Percentiles rank a stretch among this genome's conserved stretches.
phyloP scores from a whole-genome alignment of 2,888 invertebrate species.

The Fragum whitleyi region DNA sequence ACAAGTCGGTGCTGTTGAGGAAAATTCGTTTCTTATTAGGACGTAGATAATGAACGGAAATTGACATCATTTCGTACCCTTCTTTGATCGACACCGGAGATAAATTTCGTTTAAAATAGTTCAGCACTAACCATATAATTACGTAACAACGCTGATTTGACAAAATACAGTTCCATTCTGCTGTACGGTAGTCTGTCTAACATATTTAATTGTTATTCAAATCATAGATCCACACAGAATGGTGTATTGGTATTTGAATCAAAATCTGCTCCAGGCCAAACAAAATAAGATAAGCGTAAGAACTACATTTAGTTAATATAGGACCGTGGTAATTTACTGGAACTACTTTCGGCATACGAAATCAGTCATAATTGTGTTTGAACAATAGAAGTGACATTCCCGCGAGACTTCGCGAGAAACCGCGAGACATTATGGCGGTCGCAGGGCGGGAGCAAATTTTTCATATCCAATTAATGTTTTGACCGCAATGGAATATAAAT shows the following conservation, averaged over 20 bases:
- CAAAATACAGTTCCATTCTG: too few relatives aligned
- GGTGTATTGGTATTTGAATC: neutral
- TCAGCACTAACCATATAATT: too few relatives aligned
- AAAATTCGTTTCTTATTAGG: constrained; percentile 4
- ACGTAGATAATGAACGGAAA: constrained; percentile 1
- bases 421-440: constrained; percentile 21
- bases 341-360: constrained; percentile 17
- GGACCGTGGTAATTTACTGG: neutral
- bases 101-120: too few relatives aligned
- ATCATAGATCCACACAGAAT: too few relatives aligned
- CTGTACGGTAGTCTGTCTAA: too few relatives aligned
- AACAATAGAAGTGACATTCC: constrained; percentile 8
- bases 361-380: constrained; percentile 18
- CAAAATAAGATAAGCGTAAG: neutral
- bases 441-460: constrained; percentile 6
- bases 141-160: too few relatives aligned
- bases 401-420: constrained; percentile 11
- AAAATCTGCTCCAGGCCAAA: neutral
- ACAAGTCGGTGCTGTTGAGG: neutral
- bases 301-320: neutral
- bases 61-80: constrained; percentile 1
- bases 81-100: neutral
- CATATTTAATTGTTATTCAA: too few relatives aligned
- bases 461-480: constrained; percentile 24
- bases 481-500: constrained; percentile 16